phyloP scores from a whole-genome alignment of 1,140 invertebrate genomes.

The Drosophila quadrilineata region DNA sequence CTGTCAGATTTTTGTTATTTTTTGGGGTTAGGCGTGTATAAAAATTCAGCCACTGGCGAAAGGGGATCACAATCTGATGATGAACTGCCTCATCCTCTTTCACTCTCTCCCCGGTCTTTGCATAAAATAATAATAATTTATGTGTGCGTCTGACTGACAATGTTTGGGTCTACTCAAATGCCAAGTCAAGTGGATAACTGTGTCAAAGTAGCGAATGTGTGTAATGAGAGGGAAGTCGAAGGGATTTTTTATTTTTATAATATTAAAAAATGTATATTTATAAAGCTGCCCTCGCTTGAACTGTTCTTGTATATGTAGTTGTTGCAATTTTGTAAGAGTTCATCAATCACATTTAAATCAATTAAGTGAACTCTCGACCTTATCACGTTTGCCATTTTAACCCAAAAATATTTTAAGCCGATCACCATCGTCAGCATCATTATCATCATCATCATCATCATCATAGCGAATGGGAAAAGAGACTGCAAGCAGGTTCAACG shows the following conservation, averaged over 20 bases:
- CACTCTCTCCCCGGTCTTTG: conserved; percentile 12
- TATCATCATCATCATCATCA: too few relatives aligned
- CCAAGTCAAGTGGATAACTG: conserved; percentile 43
- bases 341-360: conserved; percentile 69
- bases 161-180: conserved; percentile 17
- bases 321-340: neutral
- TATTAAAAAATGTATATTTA: too few relatives aligned
- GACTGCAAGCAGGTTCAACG: conserved; percentile 1
- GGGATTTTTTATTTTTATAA: neutral
- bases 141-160: conserved; percentile 3
- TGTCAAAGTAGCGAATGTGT: conserved; percentile 35
- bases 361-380: conserved; percentile 46
- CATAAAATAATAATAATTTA: conserved; percentile 68
- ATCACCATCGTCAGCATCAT: too few relatives aligned
- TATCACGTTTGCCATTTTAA: conserved; percentile 20
- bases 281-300: too few relatives aligned
- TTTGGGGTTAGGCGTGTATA: conserved; percentile 5
- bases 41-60: conserved; percentile 49
- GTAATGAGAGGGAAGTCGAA: neutral
- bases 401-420: conserved; percentile 49
- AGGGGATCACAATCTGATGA: conserved; percentile 48
- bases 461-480: too few relatives aligned
- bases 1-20: neutral
- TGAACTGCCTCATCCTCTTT: conserved; percentile 17
- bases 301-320: neutral